A percentile compares a stretch with the other conserved stretches of the same genome.
These are phyloP conservation scores for Lepus americanus DNA, from an alignment of 2,113 vertebrate genomes.

Conservation along the genomic window DNA sequence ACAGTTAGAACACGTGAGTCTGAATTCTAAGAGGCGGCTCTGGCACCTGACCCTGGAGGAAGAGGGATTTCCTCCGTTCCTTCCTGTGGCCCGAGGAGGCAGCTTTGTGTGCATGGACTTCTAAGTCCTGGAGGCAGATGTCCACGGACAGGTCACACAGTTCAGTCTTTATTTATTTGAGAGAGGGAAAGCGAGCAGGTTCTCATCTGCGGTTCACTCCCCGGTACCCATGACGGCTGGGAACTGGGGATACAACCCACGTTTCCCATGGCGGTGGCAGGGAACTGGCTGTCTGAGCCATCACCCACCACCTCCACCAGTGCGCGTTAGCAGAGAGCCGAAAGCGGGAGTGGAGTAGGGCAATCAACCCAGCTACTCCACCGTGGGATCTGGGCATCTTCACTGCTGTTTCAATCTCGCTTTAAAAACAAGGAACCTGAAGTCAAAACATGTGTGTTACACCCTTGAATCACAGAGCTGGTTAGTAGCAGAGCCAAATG, in stretches of 20 bases:
- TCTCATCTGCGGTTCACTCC: too few relatives aligned
- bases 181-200: too few relatives aligned
- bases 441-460: background rate
- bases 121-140: background rate
- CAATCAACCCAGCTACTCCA: too few relatives aligned
- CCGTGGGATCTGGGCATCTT: too few relatives aligned
- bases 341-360: too few relatives aligned
- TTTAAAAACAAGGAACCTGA: slow-evolving; percentile 43
- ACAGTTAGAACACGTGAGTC: background rate
- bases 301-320: too few relatives aligned
- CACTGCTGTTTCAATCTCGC: background rate
- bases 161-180: background rate
- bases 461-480: background rate
- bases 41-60: background rate
- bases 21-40: background rate
- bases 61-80: background rate
- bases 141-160: background rate
- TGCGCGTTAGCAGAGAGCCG: too few relatives aligned
- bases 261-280: too few relatives aligned
- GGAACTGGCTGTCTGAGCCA: too few relatives aligned
- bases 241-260: too few relatives aligned
- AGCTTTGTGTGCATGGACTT: background rate
- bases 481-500: background rate
- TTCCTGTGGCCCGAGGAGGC: background rate
- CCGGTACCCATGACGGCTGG: too few relatives aligned